Evolutionary conservation across 2,888 invertebrate species (phyloP), one percentile per base, ranked within the genome.

Genomic region (Andrena hattorfiana): DNA sequence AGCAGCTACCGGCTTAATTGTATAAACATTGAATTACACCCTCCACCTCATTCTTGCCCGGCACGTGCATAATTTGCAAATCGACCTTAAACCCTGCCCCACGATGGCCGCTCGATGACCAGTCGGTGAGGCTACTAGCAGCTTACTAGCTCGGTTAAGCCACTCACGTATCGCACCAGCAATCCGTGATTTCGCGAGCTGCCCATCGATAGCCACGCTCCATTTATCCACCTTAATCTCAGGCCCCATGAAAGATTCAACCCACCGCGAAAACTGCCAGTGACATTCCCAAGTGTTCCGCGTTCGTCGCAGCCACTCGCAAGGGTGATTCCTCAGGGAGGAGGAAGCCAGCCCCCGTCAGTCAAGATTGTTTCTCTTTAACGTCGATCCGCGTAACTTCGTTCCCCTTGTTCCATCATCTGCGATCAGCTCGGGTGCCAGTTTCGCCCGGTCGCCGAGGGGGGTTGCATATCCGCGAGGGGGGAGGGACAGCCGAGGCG

Each of bases 11-110:
- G 88, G 86, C 89, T 92, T 92, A 93, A 93, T 93, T 92, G 91
- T 92, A 93, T 92, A 93, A 93, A 93, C 93, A 93, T 93, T 92
- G 90, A 90, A 91, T 93, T 92, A 92, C 90, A 86, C 87, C 88
- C 86, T 86, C 88, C 85, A 87, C 82, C 84, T 89, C 85, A 85
- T 83, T 86, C 28, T 63, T 59, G 64, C 30, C 70, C 35, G 28
- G 63, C 72, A 68, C 84, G 81, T 77, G 81, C 81, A 79, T 87
- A 85, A 83, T 84, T 77, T 77, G 64, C 70, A 84, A 85, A 78
- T 85, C 79, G 77, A 69, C 69, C 69, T 83, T 83, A 67, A 73
- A 62, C 62, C 32, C n/a, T 30, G 32, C 6, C 42, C 32, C 32
- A 0, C 59, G 67, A 60, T 81, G 48, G 64, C 64, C 70, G 16